Base-by-base conservation (phyloP, 1,140 invertebrate species). In the Globodera ellingtonae region DNA sequence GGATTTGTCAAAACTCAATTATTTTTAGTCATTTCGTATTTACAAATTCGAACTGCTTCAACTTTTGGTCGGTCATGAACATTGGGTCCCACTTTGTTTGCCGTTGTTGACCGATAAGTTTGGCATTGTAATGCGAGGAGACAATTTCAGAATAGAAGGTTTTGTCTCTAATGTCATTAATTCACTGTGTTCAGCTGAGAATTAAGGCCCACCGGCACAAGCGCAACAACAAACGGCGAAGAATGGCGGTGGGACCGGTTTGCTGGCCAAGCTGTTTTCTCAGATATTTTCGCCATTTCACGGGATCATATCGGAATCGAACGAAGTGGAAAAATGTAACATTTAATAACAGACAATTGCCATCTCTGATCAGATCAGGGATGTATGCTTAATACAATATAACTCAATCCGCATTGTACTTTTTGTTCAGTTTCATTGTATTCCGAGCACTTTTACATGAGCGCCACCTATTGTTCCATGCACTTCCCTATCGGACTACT, bases 401-500 rank as follows among this genome's bases (percentile, higher is more conserved):
- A 44, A 48, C 18, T 77, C 21, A n/a, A 50, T n/a, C n/a, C 35
- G 48, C 44, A 48, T 84, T 35, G 35, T 35, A 35, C 35, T 69
- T 79, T 24, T 79, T 80, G 24, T 79, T 83, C 78, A 82, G 85
- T 87, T 78, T 81, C 84, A 46, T 65, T 35, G 6, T 87, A 84
- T 69, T 85, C 88, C 13, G 89, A 92, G 50, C 92, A 93, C 84
- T 93, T 92, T 86, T 90, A 90, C 13, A 86, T 93, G 67, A 92
- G 92, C 8, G 94, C 95, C 83, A 93, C 94, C 79, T 98, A 95
- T 89, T 94, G 94, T 83, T 93, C 93, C 81, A 93, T 94, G 86
- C 96, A 98, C 89, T 98, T 96, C 88, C 91, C 96, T 47, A 93
- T 94, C 50, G 95, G 94, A 6, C 88, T 96, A 35, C 90, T 96